phyloP scores from a whole-genome alignment of 2,113 vertebrate genomes.

The Aphyosemion australe region DNA sequence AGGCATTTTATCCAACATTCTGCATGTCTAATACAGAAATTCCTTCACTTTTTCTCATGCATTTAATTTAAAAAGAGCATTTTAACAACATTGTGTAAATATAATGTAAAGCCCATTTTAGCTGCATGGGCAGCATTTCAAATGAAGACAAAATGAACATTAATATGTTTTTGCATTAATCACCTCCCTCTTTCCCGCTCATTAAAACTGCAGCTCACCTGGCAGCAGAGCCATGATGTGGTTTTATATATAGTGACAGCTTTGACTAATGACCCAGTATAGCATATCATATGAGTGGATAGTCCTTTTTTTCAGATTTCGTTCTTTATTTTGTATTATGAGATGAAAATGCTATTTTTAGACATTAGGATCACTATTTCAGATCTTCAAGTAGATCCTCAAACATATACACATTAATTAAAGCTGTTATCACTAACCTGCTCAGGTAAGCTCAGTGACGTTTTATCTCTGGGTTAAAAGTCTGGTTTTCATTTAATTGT shows the following conservation, averaged over 20 bases:
- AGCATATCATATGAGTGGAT: slow-evolving; percentile 6
- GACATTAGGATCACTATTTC: no score
- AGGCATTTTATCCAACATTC: not conserved
- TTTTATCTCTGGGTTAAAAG: no score
- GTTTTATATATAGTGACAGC: slow-evolving; percentile 30
- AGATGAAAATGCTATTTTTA: no score
- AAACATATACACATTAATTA: no score
- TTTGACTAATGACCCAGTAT: slow-evolving; percentile 53
- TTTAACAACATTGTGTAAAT: no score
- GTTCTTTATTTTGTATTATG: no score
- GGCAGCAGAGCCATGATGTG: slow-evolving; percentile 40
- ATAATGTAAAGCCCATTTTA: slow-evolving; percentile 26
- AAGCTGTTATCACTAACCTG: no score
- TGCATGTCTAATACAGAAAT: not conserved
- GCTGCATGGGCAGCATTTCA: no score
- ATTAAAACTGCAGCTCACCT: slow-evolving; percentile 44
- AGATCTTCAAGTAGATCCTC: no score
- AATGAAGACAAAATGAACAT: slow-evolving; percentile 12
- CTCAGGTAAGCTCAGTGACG: no score
- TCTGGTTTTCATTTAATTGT: no score
- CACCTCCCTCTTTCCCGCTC: slow-evolving; percentile 20
- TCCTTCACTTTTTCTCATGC: not conserved
- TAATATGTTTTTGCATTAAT: slow-evolving; percentile 18
- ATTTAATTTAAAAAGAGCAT: not conserved
- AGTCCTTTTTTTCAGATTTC: no score